These are phyloP conservation scores for Eubasilissa regina DNA, from an alignment of 1,140 invertebrate genomes.

Conservation along the genomic window DNA sequence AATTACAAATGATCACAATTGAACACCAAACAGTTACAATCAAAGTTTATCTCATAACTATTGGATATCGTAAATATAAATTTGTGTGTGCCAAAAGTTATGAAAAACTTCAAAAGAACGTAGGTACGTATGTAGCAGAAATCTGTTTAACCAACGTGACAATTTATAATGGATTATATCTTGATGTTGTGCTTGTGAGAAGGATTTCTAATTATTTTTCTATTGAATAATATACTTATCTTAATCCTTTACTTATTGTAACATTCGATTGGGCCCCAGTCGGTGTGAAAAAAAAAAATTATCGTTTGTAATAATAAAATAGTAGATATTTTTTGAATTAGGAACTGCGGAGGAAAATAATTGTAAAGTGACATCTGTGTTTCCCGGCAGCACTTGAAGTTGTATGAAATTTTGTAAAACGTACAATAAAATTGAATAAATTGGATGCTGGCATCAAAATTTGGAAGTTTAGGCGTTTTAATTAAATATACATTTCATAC, in stretches of 20 bases:
- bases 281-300: slow-evolving; percentile 11
- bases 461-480: background rate
- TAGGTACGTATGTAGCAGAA: no score
- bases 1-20: no score
- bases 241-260: background rate
- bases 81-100: no score
- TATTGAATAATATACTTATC: slow-evolving; percentile 31
- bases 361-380: slow-evolving; percentile 17
- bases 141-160: slow-evolving; percentile 26
- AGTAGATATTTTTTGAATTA: slow-evolving; percentile 43
- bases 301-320: slow-evolving; percentile 32
- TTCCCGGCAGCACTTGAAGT: slow-evolving; percentile 15
- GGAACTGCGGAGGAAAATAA: slow-evolving; percentile 5
- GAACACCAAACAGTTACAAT: no score
- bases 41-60: no score
- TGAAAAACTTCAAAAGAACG: no score
- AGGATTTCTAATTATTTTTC: slow-evolving; percentile 42
- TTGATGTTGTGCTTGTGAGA: slow-evolving; percentile 39
- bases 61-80: no score
- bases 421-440: slow-evolving; percentile 25
- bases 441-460: slow-evolving; percentile 40
- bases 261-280: slow-evolving; percentile 25
- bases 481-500: slow-evolving; percentile 8
- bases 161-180: slow-evolving; percentile 36
- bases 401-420: slow-evolving; percentile 28